Conservation (phyloP, 64 coral and sea anemone species). For the Pocillopora damicornis region DNA sequence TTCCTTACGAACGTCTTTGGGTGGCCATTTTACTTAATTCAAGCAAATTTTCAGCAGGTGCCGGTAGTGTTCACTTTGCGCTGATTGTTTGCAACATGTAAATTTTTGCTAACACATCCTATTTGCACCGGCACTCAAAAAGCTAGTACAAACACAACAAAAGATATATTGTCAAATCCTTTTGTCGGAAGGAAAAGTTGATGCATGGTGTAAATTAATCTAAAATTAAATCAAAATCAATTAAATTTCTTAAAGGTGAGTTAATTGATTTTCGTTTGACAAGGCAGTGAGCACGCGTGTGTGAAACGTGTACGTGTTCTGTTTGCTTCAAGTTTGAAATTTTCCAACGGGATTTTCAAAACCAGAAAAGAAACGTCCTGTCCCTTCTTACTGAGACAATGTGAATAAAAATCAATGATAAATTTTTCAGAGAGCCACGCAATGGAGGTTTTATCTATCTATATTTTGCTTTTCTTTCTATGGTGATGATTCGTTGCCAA, state of each 20-base stretch:
- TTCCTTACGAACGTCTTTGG: neutral
- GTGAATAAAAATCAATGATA: no score
- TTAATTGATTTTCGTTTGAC: neutral
- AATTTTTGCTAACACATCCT: neutral
- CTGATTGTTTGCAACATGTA: neutral
- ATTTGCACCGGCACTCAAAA: neutral
- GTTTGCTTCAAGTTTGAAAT: no score
- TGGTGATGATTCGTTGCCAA: no score
- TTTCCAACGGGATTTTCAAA: no score
- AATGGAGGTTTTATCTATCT: no score
- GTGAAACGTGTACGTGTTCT: no score
- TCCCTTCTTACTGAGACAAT: no score
- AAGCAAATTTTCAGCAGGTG: neutral
- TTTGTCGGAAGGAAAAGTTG: neutral
- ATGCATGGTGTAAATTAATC: neutral
- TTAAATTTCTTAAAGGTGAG: neutral
- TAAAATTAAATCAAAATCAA: neutral
- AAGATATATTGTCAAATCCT: neutral
- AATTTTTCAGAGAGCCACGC: no score
- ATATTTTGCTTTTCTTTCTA: no score
- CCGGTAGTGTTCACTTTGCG: neutral
- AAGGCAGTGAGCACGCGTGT: no score
- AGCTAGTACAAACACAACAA: neutral
- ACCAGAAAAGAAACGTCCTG: no score
- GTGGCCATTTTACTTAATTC: neutral